These are phyloP conservation scores for Tiliacea aurago DNA, from an alignment of 2,888 invertebrate genomes.

Conservation along the genomic window DNA sequence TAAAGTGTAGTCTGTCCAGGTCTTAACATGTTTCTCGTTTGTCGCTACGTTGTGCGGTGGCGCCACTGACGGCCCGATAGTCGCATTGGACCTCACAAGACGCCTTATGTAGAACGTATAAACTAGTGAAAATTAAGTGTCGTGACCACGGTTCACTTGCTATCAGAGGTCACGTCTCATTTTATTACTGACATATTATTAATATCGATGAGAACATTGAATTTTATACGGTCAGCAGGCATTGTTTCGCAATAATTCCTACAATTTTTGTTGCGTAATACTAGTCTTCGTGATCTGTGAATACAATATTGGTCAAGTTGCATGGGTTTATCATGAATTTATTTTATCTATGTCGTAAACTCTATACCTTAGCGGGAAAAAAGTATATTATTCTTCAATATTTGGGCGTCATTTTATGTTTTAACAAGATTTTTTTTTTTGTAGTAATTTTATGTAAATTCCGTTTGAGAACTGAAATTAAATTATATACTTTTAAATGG, in stretches of 20 bases:
- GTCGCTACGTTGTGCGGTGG: constrained; percentile 74
- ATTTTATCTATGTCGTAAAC: constrained; percentile 60
- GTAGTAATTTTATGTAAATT: neutral
- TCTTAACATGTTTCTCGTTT: constrained; percentile 73
- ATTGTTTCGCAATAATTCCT: constrained; percentile 80
- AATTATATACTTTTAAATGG: neutral
- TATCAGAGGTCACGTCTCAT: constrained; percentile 87
- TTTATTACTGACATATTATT: constrained; percentile 89
- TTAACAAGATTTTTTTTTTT: neutral
- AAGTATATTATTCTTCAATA: neutral
- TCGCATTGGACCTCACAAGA: constrained; percentile 84
- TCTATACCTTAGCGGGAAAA: constrained; percentile 10
- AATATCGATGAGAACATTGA: constrained; percentile 86
- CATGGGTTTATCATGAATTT: constrained; percentile 55
- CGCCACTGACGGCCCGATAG: constrained; percentile 78
- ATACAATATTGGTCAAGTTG: constrained; percentile 56
- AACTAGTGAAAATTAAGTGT: constrained; percentile 89
- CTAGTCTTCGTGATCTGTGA: constrained; percentile 54
- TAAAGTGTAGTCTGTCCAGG: constrained; percentile 59
- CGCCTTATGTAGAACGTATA: constrained; percentile 84
- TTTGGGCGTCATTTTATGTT: neutral
- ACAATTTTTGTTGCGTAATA: constrained; percentile 56
- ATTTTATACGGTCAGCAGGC: constrained; percentile 79
- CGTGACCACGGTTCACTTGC: constrained; percentile 81
- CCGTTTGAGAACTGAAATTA: neutral